Evolutionary conservation across 2,888 invertebrate genomes (phyloP).

Genomic region (Itoplectis maculator): DNA sequence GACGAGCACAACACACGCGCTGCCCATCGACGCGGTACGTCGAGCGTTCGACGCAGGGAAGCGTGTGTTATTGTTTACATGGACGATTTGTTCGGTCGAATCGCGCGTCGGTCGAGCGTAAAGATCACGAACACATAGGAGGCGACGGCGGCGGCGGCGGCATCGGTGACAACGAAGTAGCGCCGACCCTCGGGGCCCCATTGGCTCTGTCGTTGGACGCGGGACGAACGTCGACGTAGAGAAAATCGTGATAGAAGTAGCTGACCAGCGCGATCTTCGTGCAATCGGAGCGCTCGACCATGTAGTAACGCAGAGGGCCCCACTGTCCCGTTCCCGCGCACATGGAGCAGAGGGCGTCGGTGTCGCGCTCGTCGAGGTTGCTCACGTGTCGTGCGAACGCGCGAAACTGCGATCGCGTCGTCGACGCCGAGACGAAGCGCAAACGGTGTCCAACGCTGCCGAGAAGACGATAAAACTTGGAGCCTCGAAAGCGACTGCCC

Average conservation of each 20-base stretch:
- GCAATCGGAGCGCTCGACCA: conserved; percentile 64
- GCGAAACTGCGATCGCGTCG: conserved; percentile 73
- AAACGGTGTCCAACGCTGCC: conserved; percentile 73
- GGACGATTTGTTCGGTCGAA: conserved; percentile 13
- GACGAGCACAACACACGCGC: too few species aligned
- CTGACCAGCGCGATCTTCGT: conserved; percentile 70
- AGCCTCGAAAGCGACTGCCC: conserved; percentile 75
- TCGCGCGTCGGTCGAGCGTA: conserved; percentile 13
- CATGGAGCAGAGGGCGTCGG: conserved; percentile 69
- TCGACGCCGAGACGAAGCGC: conserved; percentile 66
- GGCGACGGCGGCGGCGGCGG: too few species aligned
- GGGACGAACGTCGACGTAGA: conserved; percentile 64
- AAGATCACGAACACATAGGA: conserved; percentile 43
- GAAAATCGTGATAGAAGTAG: conserved; percentile 72
- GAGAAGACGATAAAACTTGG: conserved; percentile 77
- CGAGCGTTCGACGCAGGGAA: not conserved
- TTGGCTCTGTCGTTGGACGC: not conserved
- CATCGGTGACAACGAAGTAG: conserved; percentile 14
- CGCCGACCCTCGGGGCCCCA: conserved; percentile 21
- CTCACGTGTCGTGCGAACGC: conserved; percentile 73
- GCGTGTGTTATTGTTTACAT: conserved; percentile 21
- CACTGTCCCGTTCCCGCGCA: conserved; percentile 65
- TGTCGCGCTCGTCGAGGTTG: conserved; percentile 71
- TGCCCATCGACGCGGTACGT: not conserved
- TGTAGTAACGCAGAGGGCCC: conserved; percentile 74